Conservation (phyloP, 1,140 invertebrate genomes). For the Lepidotrigona ventralis region DNA sequence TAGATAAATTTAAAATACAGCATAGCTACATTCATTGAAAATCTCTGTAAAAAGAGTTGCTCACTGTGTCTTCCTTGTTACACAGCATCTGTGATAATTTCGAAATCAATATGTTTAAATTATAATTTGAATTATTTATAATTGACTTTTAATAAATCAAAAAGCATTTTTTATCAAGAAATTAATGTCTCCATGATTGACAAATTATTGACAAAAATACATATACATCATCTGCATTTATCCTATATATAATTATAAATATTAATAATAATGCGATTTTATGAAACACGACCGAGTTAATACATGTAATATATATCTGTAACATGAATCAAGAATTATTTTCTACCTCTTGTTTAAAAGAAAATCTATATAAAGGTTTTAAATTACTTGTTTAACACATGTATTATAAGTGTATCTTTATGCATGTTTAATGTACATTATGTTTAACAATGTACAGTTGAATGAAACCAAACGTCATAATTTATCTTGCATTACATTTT, state of each 20-base stretch:
- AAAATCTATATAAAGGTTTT: background rate
- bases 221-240: slow-evolving; percentile 21
- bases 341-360: slow-evolving; percentile 31
- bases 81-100: slow-evolving; percentile 75
- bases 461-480: background rate
- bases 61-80: slow-evolving; percentile 74
- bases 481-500: background rate
- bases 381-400: slow-evolving; percentile 18
- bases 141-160: slow-evolving; percentile 30
- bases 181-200: background rate
- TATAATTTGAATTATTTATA: background rate
- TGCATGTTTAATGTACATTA: no score
- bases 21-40: slow-evolving; percentile 54
- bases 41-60: slow-evolving; percentile 52
- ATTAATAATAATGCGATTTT: slow-evolving; percentile 24
- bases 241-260: slow-evolving; percentile 2
- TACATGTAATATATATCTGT: background rate
- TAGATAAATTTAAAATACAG: slow-evolving; percentile 58
- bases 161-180: background rate
- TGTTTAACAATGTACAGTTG: background rate
- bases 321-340: slow-evolving; percentile 27
- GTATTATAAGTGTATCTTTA: background rate
- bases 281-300: background rate
- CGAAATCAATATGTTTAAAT: slow-evolving; percentile 39
- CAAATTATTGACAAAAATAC: slow-evolving; percentile 18